Percentiles rank a stretch among this genome's conserved stretches.
Evolutionary conservation across 1,140 invertebrate genomes (phyloP).

Genomic region (Sogatella furcifera): DNA sequence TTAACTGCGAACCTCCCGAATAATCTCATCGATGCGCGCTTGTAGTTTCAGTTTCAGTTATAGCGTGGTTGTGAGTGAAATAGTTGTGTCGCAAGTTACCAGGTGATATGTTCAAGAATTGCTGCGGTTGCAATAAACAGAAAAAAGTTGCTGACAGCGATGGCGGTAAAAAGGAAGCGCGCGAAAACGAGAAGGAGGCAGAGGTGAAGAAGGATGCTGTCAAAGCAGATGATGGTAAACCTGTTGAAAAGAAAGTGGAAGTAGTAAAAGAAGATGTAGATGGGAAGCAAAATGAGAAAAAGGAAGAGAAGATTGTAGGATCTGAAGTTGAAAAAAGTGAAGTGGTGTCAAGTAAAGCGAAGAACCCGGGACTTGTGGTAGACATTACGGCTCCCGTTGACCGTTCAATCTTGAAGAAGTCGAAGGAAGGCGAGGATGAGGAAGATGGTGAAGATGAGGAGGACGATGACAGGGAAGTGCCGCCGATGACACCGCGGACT

Average conservation of each 20-base stretch:
- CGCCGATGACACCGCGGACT: conserved; percentile 16
- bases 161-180: neutral
- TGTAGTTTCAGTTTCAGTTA: too few species aligned
- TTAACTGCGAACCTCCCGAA: too few species aligned
- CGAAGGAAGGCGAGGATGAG: neutral
- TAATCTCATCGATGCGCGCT: too few species aligned
- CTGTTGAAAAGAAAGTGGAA: neutral
- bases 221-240: neutral
- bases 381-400: neutral
- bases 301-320: neutral
- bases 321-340: neutral
- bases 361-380: conserved; percentile 9
- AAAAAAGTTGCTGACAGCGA: neutral
- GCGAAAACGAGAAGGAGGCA: too few species aligned
- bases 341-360: neutral
- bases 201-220: neutral
- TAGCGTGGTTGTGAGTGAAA: too few species aligned
- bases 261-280: neutral
- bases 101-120: conserved; percentile 14
- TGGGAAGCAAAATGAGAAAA: neutral
- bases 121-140: conserved; percentile 10
- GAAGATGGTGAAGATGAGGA: conserved; percentile 2
- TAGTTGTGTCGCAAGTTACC: too few species aligned
- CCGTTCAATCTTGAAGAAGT: neutral
- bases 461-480: conserved; percentile 2